Evolutionary conservation across 2,113 vertebrate species (phyloP).

Genomic region (Turnix velox): DNA sequence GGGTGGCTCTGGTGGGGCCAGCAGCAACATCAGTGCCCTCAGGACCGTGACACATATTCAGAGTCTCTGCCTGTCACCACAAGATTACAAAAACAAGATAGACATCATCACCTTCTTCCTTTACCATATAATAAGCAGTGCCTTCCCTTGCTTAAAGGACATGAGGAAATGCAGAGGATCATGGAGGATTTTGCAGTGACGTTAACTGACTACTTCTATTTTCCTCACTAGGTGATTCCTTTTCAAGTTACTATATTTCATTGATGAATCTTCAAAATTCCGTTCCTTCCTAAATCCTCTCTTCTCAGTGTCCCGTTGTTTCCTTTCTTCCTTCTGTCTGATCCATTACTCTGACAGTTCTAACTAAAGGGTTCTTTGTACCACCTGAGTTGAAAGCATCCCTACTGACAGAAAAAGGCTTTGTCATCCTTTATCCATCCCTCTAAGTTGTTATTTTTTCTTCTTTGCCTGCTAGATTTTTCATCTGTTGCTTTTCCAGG

Average conservation of each 20-base stretch:
- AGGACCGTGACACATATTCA: rapidly evolving
- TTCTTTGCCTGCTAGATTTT: neutral
- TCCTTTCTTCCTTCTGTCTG: neutral
- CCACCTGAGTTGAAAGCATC: neutral
- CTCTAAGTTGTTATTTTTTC: neutral
- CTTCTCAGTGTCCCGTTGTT: neutral
- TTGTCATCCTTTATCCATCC: neutral
- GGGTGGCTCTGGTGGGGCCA: rapidly evolving
- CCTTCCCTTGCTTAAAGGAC: neutral
- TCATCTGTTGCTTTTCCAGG: neutral
- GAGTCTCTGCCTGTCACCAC: neutral
- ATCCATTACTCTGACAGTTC: neutral
- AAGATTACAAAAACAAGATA: neutral
- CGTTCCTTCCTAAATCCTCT: neutral
- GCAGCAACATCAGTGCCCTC: neutral
- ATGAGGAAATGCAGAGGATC: neutral
- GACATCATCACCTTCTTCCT: neutral
- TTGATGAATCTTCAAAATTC: neutral
- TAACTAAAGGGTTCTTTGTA: neutral
- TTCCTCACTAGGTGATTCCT: neutral
- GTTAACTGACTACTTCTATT: neutral
- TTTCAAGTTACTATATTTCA: neutral
- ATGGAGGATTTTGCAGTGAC: neutral
- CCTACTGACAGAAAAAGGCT: neutral
- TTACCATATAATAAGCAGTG: neutral